These are phyloP conservation scores for Kryphioiulus occultus DNA, from an alignment of 2,888 invertebrate species.

Conservation along the genomic window DNA sequence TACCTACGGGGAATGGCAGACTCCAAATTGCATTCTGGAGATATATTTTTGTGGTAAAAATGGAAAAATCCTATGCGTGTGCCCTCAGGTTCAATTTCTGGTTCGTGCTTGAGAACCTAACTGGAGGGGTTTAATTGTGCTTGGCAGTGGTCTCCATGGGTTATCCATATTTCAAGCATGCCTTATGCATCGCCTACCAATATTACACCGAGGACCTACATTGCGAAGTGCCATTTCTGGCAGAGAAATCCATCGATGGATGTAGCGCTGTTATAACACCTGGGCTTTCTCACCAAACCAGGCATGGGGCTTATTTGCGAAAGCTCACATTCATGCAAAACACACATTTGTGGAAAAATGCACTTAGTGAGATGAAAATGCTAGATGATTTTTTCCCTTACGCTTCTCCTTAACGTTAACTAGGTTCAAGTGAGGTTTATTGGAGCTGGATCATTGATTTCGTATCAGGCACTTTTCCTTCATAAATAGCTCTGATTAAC, in stretches of 20 bases:
- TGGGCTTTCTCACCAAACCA: background rate
- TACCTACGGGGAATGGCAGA: background rate
- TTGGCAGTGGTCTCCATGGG: background rate
- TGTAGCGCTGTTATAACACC: background rate
- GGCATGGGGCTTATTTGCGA: background rate
- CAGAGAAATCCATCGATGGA: background rate
- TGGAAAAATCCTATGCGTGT: background rate
- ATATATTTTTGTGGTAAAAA: background rate
- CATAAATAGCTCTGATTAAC: background rate
- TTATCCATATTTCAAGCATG: background rate
- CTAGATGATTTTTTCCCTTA: background rate
- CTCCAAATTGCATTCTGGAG: background rate
- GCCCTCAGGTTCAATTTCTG: background rate
- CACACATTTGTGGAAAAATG: background rate
- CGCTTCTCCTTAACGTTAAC: background rate
- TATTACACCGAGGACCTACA: background rate
- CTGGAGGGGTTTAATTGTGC: background rate
- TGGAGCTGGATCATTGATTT: slow-evolving; percentile 6
- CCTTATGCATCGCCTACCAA: background rate
- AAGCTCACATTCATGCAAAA: slow-evolving; percentile 23
- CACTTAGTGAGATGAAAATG: slow-evolving; percentile 9
- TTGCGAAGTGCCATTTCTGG: background rate
- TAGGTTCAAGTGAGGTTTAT: background rate
- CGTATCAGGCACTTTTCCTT: background rate
- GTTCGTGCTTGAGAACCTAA: background rate